Evolutionary conservation across 2,797 vertebrate genomes (phyloP), one percentile per base, ranked within the genome.

Genomic region (Myiothlypis chrysogaster): DNA sequence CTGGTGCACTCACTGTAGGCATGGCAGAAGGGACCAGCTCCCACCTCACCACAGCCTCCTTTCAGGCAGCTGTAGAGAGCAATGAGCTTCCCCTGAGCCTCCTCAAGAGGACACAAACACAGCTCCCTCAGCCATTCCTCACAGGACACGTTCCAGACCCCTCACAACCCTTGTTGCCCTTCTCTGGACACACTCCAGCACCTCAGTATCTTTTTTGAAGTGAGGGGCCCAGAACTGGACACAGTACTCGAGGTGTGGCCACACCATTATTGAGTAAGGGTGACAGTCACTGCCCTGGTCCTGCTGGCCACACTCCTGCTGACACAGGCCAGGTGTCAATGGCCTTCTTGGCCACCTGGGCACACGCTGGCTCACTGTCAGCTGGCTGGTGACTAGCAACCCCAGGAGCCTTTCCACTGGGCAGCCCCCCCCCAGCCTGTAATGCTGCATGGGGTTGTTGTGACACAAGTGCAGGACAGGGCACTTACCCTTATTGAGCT

Each of bases 111-210:
- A 32, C 27, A 65, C 30, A 71, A 89, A 71, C 30, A 4, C 72
- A 78, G 44, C 7, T 77, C 15, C 21, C 44, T 78, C 64, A 59
- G 50, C 18, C 2, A 1, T 35, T 57, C 52, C 30, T 46, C 80
- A 41, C 7, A 77, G 44, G 39, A 77, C 49, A 28, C 1, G 1
- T 34, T 41, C 14, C 39, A 89, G 18, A 52, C 10, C 21, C 44
- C 46, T 64, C 57, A 34, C 0, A 0, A 64, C 20, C n/a, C n/a
- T 52, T 6, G 3, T 0, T 41, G 50, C 43, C 25, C 35, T 56
- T n/a, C 56, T 55, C 49, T 69, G 70, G 56, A n/a, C 12, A 37
- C 27, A 27, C 14, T 43, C 47, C 55, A 55, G 47, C 12, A 43
- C 41, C 8, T 41, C 61, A 35, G 20, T 24, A 16, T n/a, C 19